Evolutionary conservation across 2,113 vertebrate genomes (phyloP), one percentile per base, ranked within the genome.

Genomic region (Pseudorhombus dupliciocellatus): DNA sequence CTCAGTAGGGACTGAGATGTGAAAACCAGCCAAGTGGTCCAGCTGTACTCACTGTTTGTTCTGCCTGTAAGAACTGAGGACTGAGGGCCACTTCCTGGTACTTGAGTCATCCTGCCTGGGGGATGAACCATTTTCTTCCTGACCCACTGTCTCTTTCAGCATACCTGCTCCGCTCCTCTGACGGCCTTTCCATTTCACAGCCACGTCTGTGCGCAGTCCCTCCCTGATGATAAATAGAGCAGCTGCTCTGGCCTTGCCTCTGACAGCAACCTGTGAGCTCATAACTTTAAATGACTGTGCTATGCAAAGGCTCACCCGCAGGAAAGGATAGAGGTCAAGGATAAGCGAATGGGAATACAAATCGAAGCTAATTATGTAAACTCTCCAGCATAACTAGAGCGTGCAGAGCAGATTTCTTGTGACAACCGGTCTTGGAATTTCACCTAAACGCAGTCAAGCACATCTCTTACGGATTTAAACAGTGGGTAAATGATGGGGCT

Each of bases 251-350:
- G 77, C 84, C 83, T 83, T 60, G 78, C 62, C 76, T 77, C 73
- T 69, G 82, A 74, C 70, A 65, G 84, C 62, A 77, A 74, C 79
- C 80, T 74, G 82, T 81, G 53, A 83, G 66, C 76, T 78, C 69
- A n/a, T 85, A 84, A 86, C 84, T 88, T 84, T 80, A 83, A 88
- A 80, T 54, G 73, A 77, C 79, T 81, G 81, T 68, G 73, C 52
- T 25, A 56, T 67, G 78, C 55, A 24, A 64, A 55, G 75, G 65
- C 57, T 48, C 66, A 56, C 25, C 66, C 52, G 3, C 54, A 56
- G 60, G 66, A 26, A 71, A 67, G 75, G 48, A 73, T 48, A 11
- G 61, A 14, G 66, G 70, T 64, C 66, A 63, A 70, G 59, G 54
- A 72, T 1, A 37, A 50, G 22, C 4, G 12, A 73, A 68, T 42